Evolutionary conservation across 2,113 vertebrate genomes (phyloP).

Genomic region (Lutjanus erythropterus): DNA sequence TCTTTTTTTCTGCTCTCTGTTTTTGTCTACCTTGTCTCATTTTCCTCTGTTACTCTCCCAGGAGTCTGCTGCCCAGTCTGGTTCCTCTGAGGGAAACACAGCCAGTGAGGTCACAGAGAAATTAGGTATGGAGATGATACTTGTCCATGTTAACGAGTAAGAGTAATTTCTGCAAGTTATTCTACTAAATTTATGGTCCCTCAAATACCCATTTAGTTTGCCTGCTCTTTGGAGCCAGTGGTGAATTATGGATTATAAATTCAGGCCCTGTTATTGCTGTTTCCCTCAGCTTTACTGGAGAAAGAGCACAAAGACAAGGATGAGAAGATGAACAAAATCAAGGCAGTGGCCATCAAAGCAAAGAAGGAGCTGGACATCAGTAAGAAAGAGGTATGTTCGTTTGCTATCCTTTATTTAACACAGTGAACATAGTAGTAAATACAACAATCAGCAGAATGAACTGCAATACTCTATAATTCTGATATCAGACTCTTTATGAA

Average conservation of each 20-base stretch:
- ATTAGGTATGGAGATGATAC: slow-evolving; percentile 86
- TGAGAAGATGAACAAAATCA: slow-evolving; percentile 94
- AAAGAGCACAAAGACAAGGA: slow-evolving; percentile 88
- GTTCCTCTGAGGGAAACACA: slow-evolving; percentile 78
- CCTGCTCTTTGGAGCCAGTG: background rate
- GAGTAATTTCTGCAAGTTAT: background rate
- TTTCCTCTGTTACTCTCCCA: slow-evolving; percentile 17
- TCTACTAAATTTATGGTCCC: background rate
- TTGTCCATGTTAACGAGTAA: slow-evolving; percentile 7
- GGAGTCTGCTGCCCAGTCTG: slow-evolving; percentile 81
- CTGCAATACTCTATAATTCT: background rate
- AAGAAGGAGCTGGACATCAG: slow-evolving; percentile 93
- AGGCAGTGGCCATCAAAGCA: slow-evolving; percentile 95
- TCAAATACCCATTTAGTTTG: background rate
- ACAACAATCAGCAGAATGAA: background rate
- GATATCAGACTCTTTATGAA: background rate
- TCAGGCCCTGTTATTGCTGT: background rate
- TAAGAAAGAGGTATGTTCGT: slow-evolving; percentile 90
- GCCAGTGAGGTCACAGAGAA: slow-evolving; percentile 86
- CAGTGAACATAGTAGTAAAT: background rate
- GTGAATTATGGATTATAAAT: background rate
- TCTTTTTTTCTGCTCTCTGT: background rate
- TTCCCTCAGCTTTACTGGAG: slow-evolving; percentile 74
- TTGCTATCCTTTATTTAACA: background rate
- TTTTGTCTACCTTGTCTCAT: background rate